phyloP scores from a whole-genome alignment of 2,888 invertebrate species.

The Meiosimyza platycephala region DNA sequence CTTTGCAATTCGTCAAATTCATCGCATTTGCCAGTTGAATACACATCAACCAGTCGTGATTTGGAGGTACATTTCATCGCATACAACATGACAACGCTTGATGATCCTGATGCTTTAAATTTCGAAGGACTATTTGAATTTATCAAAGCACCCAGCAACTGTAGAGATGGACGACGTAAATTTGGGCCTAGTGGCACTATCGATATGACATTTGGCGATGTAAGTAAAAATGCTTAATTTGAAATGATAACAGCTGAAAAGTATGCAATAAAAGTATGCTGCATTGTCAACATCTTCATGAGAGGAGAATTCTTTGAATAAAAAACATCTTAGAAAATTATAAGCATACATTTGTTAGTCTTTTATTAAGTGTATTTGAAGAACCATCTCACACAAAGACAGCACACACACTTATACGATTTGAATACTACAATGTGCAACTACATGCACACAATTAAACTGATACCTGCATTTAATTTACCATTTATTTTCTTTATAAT shows the following conservation, averaged over 20 bases:
- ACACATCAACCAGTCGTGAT: slow-evolving; percentile 80
- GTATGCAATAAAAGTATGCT: background rate
- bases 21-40: slow-evolving; percentile 75
- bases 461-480: slow-evolving; percentile 6
- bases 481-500: background rate
- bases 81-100: slow-evolving; percentile 83
- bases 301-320: too few species aligned
- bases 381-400: background rate
- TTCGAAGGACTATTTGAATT: slow-evolving; percentile 89
- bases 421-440: background rate
- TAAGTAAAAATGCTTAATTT: slow-evolving; percentile 49
- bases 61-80: slow-evolving; percentile 86
- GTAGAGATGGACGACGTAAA: slow-evolving; percentile 77
- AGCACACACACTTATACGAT: background rate
- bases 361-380: background rate
- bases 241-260: background rate
- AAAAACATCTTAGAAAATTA: too few species aligned
- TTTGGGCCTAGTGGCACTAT: slow-evolving; percentile 84
- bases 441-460: background rate
- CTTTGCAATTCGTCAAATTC: slow-evolving; percentile 76
- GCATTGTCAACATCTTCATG: background rate
- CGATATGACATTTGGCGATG: slow-evolving; percentile 70
- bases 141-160: slow-evolving; percentile 76
- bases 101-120: slow-evolving; percentile 86
- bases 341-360: too few species aligned